Conservation (phyloP, 2,113 vertebrate species). For the Austrofundulus limnaeus region DNA sequence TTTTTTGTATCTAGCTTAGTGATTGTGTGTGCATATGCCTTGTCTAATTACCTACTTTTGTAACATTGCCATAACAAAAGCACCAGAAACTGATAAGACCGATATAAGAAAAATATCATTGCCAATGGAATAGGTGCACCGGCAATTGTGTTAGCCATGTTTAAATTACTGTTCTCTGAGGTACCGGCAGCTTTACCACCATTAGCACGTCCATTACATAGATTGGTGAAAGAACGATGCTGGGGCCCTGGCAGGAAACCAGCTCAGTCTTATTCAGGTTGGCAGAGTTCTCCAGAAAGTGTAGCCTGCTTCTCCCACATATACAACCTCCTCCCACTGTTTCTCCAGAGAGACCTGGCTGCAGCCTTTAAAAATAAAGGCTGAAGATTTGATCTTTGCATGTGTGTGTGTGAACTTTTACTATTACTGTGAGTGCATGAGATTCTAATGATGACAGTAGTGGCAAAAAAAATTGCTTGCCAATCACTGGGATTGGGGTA, state of each 20-base stretch:
- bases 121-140: slow-evolving; percentile 34
- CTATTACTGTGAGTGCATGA: slow-evolving; percentile 10
- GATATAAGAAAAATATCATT: slow-evolving; percentile 48
- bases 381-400: slow-evolving; percentile 28
- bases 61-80: slow-evolving; percentile 46
- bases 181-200: slow-evolving; percentile 57
- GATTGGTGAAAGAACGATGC: slow-evolving; percentile 63
- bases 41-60: slow-evolving; percentile 48
- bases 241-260: slow-evolving; percentile 58
- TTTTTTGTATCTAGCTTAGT: slow-evolving; percentile 30
- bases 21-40: slow-evolving; percentile 11
- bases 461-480: not conserved
- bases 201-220: slow-evolving; percentile 68
- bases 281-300: slow-evolving; percentile 50
- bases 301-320: slow-evolving; percentile 12
- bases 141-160: slow-evolving; percentile 42
- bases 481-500: slow-evolving; percentile 6
- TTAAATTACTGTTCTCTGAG: slow-evolving; percentile 59
- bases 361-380: slow-evolving; percentile 16
- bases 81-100: slow-evolving; percentile 24
- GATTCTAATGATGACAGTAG: slow-evolving; percentile 2
- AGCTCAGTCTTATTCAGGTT: slow-evolving; percentile 57
- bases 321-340: slow-evolving; percentile 5
- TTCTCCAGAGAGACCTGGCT: slow-evolving; percentile 30
- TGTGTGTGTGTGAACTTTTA: slow-evolving; percentile 22